Percentiles rank a stretch among this genome's conserved stretches.
These are phyloP conservation scores for Alitta virens DNA, from an alignment of 2,888 invertebrate species.

Conservation along the genomic window DNA sequence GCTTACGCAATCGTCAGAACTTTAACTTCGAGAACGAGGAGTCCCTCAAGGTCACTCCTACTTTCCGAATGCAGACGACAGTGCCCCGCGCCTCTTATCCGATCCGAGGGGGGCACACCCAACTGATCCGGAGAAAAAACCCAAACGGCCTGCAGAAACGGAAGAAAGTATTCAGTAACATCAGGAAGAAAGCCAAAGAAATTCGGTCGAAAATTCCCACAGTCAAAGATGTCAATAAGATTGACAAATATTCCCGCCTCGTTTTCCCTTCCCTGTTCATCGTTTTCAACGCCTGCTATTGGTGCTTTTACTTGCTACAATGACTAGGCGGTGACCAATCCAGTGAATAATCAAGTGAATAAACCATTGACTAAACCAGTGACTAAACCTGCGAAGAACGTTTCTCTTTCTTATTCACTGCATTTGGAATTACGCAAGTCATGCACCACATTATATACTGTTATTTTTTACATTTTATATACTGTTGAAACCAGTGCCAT, in stretches of 20 bases:
- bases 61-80: slow-evolving; percentile 40
- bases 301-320: slow-evolving; percentile 69
- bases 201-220: slow-evolving; percentile 47
- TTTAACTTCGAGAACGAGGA: slow-evolving; percentile 42
- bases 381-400: too few relatives aligned
- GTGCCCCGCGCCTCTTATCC: slow-evolving; percentile 39
- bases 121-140: slow-evolving; percentile 22
- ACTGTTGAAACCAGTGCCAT: too few relatives aligned
- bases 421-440: too few relatives aligned
- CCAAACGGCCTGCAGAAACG: slow-evolving; percentile 34
- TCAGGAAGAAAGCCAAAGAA: slow-evolving; percentile 45
- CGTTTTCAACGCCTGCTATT: slow-evolving; percentile 91
- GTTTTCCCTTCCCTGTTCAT: slow-evolving; percentile 94
- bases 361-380: too few relatives aligned
- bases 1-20: slow-evolving; percentile 62
- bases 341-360: too few relatives aligned
- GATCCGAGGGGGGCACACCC: slow-evolving; percentile 27
- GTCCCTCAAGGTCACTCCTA: slow-evolving; percentile 28
- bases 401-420: too few relatives aligned
- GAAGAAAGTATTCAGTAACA: slow-evolving; percentile 36
- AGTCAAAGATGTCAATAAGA: slow-evolving; percentile 92
- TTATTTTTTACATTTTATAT: too few relatives aligned
- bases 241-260: slow-evolving; percentile 94
- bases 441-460: too few relatives aligned
- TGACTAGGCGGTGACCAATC: slow-evolving; percentile 2